Base-by-base conservation (phyloP, 2,888 invertebrate genomes). In the Lasioglossum pauxillum region DNA sequence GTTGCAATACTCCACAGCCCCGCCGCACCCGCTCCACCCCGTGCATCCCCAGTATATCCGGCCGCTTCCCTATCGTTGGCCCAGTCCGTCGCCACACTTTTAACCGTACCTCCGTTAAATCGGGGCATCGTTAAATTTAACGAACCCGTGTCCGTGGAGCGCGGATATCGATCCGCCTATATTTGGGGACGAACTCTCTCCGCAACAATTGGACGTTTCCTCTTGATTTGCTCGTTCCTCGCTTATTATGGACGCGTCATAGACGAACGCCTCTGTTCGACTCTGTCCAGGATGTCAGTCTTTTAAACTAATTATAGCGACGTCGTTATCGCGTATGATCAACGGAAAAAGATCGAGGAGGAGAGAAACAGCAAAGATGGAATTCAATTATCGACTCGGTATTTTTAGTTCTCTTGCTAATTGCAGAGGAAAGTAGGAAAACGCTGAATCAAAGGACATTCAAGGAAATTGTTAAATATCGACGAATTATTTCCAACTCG, bases 111-210 rank as follows among this genome's bases (percentile, higher is more conserved):
- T 78, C n/a, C 71, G 49, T 44, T 60, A 60, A 60, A 80, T 82
- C 75, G 27, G 75, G 31, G 31, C 75, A 60, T 60, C 44, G 80
- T 80, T 80, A 80, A 83, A 81, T 83, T 73, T 81, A 81, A 76
- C 60, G 38, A 80, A 71, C 75, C 57, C 69, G 75, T 80, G 60
- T 80, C 46, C 41, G 8, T 35, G 38, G 60, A 64, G 46, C 46
- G 31, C 3, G n/a, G 23, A 41, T 67, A 67, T 75, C 38, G 80
- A 71, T 31, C 38, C 41, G 69, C 75, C 78, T 74, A 78, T 73
- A 73, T 35, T n/a, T 4, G 7, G 53, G 31, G 7, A 31, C 60
- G 53, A 23, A 64, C 14, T 16, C 16, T 27, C 60, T 27, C 2
- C 27, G 49, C 31, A 16, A 16, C 44, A 60, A 31, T 72, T 49